Base-by-base conservation (phyloP, 1,140 invertebrate species). In the Pogonomyrmex barbatus region DNA sequence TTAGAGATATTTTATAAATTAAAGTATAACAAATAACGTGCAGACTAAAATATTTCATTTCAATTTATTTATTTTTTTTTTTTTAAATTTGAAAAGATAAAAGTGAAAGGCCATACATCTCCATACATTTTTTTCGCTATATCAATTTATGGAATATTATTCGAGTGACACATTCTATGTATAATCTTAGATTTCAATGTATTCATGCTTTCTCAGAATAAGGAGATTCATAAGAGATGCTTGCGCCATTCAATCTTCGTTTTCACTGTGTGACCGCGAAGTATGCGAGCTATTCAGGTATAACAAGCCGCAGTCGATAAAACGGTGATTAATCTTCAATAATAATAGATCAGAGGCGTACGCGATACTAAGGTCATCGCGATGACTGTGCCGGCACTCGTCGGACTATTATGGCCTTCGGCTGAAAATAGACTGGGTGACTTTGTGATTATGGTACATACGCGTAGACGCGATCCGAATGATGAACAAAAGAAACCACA, bases 351-450 rank as follows among this genome's bases (percentile, higher is more conserved):
- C 70, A 75, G 36, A 73, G 36, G 56, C 78, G n/a, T 52, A 70
- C 39, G 60, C 73, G 54, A 71, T 71, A 71, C 67, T 90, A 88
- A 75, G 58, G 84, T 88, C 84, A 86, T 88, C 84, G 68, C 75
- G 83, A 88, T 86, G 84, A 88, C 45, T 87, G 68, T 76, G n/a
- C 63, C 70, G 71, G 76, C 87, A 83, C 79, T 82, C 65, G 70
- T 73, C 54, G 68, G 50, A 73, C 67, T 83, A 83, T 83, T 83
- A 60, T 12, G 42, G 42, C 68, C 79, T 83, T 83, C 54, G 79
- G 45, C 54, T 73, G 17, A 83, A 83, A 83, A 83, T 83, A 83
- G 79, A 73, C 3, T 4, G 68, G 30, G 39, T 73, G 68, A 60
- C 67, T 83, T 83, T 89, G 78, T 88, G 71, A 63, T 85, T 45